Conservation (phyloP, 1,140 invertebrate species). For the Bathynomus jamesi region DNA sequence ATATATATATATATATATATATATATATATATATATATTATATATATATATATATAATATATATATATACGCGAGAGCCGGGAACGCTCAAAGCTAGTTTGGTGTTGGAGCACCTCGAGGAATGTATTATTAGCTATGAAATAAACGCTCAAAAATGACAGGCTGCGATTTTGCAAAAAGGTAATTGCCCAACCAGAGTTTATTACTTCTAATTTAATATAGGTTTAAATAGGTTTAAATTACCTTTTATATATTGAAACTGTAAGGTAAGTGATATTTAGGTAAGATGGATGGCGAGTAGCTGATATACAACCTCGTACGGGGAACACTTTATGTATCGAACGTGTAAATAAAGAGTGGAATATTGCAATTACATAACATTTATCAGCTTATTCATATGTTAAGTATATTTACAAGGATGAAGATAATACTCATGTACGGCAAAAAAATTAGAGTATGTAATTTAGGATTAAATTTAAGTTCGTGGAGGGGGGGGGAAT, state of each 20-base stretch:
- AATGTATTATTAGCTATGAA: neutral
- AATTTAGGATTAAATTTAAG: too few species aligned
- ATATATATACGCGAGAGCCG: neutral
- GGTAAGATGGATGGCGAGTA: neutral
- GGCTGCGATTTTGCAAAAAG: neutral
- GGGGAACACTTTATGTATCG: neutral
- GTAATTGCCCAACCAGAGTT: neutral
- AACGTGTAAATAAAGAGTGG: too few species aligned
- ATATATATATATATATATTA: slow-evolving; percentile 6
- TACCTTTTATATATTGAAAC: neutral
- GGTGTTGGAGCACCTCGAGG: neutral
- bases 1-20: slow-evolving; percentile 1
- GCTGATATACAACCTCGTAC: neutral
- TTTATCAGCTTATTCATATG: too few species aligned
- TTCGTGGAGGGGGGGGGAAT: too few species aligned
- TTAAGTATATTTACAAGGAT: too few species aligned
- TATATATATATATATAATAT: slow-evolving; percentile 3
- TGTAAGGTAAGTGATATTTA: neutral
- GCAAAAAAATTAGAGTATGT: too few species aligned
- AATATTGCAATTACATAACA: too few species aligned
- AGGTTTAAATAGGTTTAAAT: neutral
- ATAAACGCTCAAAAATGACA: neutral
- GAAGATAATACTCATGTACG: too few species aligned
- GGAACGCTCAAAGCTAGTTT: neutral
- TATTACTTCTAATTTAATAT: neutral